phyloP scores from a whole-genome alignment of 1,140 invertebrate species.

The Sminthurides bifidus region DNA sequence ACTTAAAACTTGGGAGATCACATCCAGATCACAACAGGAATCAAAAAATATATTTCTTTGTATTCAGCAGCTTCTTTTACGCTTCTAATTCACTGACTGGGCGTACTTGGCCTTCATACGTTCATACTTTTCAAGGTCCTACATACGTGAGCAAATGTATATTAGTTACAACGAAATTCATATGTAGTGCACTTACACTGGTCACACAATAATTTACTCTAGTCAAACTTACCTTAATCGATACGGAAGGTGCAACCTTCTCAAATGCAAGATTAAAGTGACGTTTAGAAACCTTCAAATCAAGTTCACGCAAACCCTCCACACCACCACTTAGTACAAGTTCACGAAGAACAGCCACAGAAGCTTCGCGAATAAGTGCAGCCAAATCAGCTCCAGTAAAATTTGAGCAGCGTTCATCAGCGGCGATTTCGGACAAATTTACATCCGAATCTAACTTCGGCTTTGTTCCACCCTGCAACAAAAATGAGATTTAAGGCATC shows the following conservation, averaged over 20 bases:
- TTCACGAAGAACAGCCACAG: slow-evolving; percentile 59
- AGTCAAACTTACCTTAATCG: slow-evolving; percentile 46
- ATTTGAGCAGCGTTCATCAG: slow-evolving; percentile 54
- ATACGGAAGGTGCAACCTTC: slow-evolving; percentile 69
- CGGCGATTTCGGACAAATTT: slow-evolving; percentile 53
- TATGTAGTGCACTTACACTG: neutral
- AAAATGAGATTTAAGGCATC: neutral
- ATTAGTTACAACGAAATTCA: neutral
- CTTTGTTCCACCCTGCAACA: slow-evolving; percentile 53
- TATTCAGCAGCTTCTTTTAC: too few relatives aligned
- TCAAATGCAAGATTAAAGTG: slow-evolving; percentile 53
- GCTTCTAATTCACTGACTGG: too few relatives aligned
- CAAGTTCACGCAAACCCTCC: slow-evolving; percentile 40
- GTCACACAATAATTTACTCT: neutral
- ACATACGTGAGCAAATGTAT: slow-evolving; percentile 18
- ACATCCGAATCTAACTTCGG: slow-evolving; percentile 66
- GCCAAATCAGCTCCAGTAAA: slow-evolving; percentile 88
- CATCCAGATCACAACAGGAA: too few relatives aligned
- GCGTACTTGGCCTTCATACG: slow-evolving; percentile 36
- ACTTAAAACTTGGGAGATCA: too few relatives aligned
- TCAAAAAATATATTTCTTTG: too few relatives aligned
- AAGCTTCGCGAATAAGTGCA: slow-evolving; percentile 70
- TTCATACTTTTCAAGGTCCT: slow-evolving; percentile 47
- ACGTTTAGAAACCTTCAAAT: slow-evolving; percentile 39
- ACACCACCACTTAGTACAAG: slow-evolving; percentile 39